Evolutionary conservation across 2,888 invertebrate species (phyloP).

Genomic region (Halictus ligatus): DNA sequence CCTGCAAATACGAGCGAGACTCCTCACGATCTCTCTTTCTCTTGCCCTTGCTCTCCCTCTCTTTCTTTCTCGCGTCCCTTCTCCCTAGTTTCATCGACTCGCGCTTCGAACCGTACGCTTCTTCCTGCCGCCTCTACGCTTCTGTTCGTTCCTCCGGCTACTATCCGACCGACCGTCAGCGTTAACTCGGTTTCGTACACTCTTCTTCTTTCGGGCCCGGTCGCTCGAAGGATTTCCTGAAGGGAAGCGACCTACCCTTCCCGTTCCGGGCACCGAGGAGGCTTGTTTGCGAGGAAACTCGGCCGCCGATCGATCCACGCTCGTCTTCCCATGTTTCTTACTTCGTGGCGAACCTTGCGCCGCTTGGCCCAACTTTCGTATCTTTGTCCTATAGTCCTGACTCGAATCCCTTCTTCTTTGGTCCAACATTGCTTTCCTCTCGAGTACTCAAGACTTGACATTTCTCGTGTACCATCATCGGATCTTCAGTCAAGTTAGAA

Average conservation of each 20-base stretch:
- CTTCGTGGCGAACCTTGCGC: background rate
- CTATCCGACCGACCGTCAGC: conserved; percentile 13
- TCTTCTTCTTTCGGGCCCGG: conserved; percentile 7
- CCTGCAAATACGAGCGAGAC: conserved; percentile 70
- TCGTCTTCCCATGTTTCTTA: background rate
- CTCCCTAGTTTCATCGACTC: conserved; percentile 2
- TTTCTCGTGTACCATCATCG: background rate
- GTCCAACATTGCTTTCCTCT: background rate
- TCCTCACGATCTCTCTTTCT: conserved; percentile 8
- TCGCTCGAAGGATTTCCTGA: conserved; percentile 38
- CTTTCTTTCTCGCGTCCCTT: background rate
- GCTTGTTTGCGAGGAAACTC: background rate
- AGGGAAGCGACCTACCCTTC: conserved; percentile 19
- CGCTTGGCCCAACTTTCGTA: background rate
- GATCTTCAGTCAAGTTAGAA: background rate
- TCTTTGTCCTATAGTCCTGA: background rate
- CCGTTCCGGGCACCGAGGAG: conserved; percentile 8
- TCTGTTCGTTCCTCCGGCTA: conserved; percentile 3
- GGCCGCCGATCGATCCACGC: background rate
- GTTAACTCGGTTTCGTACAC: conserved; percentile 28
- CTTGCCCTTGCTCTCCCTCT: background rate
- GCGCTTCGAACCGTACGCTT: conserved; percentile 3
- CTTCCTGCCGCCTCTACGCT: conserved; percentile 21
- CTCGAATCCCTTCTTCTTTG: background rate
- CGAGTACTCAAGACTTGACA: background rate